Conservation (phyloP, 2,113 vertebrate species). For the Varanus salvator region DNA sequence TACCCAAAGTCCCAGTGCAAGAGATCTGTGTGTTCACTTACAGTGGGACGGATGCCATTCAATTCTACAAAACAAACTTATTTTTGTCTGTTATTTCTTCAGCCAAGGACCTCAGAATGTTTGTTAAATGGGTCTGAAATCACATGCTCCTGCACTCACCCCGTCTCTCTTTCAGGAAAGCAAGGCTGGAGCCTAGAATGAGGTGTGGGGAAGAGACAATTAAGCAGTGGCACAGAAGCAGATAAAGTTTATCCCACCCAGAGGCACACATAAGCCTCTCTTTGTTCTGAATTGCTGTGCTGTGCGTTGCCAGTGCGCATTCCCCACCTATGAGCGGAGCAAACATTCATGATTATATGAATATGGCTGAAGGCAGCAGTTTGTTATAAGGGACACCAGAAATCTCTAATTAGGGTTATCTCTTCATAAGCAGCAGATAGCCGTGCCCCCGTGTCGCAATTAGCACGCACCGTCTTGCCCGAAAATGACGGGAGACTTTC, state of each 20-base stretch:
- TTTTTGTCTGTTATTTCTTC: constrained; percentile 45
- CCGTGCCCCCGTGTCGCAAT: neutral
- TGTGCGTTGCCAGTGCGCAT: constrained; percentile 56
- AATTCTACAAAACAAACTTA: constrained; percentile 51
- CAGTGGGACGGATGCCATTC: constrained; percentile 20
- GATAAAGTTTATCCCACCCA: constrained; percentile 65
- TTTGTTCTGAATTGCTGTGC: constrained; percentile 59
- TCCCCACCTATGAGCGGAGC: constrained; percentile 51
- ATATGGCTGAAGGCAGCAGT: constrained; percentile 54
- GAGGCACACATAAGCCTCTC: constrained; percentile 64
- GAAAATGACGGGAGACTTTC: neutral
- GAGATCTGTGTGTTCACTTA: constrained; percentile 11
- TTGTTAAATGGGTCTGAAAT: constrained; percentile 25
- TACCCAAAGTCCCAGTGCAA: neutral
- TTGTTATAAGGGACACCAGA: constrained; percentile 33
- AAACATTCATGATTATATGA: constrained; percentile 49
- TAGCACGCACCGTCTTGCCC: neutral
- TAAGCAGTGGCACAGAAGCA: constrained; percentile 60
- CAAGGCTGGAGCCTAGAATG: constrained; percentile 57
- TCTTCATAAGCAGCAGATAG: constrained; percentile 17
- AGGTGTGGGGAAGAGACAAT: constrained; percentile 49
- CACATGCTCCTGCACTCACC: constrained; percentile 6
- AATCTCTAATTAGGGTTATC: constrained; percentile 50
- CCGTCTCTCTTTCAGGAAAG: constrained; percentile 50
- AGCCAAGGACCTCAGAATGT: constrained; percentile 58